A percentile compares a stretch with the other conserved stretches of the same genome.
These are phyloP conservation scores for Jordanella pulchra DNA, from an alignment of 2,797 vertebrate genomes.

Conservation along the genomic window DNA sequence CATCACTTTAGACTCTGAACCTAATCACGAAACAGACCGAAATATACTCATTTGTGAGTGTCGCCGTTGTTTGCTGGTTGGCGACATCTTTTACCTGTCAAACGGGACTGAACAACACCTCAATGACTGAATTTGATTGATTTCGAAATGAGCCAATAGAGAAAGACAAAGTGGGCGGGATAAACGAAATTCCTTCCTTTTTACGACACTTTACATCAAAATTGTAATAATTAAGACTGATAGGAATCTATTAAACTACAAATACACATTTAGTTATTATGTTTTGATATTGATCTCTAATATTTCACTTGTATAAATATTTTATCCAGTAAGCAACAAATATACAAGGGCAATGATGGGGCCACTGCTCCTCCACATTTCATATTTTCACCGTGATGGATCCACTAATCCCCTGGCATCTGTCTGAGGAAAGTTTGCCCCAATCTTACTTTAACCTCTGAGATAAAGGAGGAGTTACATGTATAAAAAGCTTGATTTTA, in stretches of 20 bases:
- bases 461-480: not conserved
- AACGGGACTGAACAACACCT: slow-evolving; percentile 56
- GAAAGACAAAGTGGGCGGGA: slow-evolving; percentile 49
- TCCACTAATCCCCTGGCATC: too few relatives aligned
- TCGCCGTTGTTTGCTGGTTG: slow-evolving; percentile 32
- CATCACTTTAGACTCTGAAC: slow-evolving; percentile 27
- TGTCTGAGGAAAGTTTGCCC: not conserved
- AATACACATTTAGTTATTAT: not conserved
- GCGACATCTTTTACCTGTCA: slow-evolving; percentile 73
- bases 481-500: not conserved
- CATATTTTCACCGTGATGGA: too few relatives aligned
- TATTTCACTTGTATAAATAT: not conserved
- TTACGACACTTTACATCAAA: not conserved
- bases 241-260: not conserved
- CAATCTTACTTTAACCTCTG: too few relatives aligned
- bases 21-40: slow-evolving; percentile 1
- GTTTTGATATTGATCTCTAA: not conserved
- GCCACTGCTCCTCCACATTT: too few relatives aligned
- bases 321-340: not conserved
- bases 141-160: slow-evolving; percentile 50
- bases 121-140: slow-evolving; percentile 68
- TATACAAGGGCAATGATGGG: too few relatives aligned
- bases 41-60: not conserved
- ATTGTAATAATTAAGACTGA: too few relatives aligned
- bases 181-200: not conserved